Base-by-base conservation (phyloP, 2,797 vertebrate species). In the Odontamblyopus lacepedii region DNA sequence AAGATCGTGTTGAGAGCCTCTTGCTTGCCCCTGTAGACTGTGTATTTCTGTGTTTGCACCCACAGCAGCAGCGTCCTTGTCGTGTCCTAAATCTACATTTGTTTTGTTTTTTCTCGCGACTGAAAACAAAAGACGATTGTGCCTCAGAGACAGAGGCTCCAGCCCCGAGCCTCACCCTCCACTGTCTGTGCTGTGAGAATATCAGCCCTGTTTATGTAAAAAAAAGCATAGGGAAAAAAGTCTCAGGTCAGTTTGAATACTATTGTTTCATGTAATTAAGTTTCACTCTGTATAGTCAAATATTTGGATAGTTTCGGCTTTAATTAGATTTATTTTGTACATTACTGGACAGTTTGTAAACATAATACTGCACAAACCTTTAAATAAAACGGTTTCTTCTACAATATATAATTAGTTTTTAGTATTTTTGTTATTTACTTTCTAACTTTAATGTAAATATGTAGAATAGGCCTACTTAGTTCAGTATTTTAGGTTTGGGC, bases 31-130 rank as follows among this genome's bases (percentile, higher is more conserved):
- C 9, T 30, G 57, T 59, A 12, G 0, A 67, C 29, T 29, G 27
- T 55, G 30, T 32, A 18, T 32, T 55, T 6, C 19, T 63, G 19
- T 56, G 35, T 38, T 38, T 38, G 62, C 8, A 6, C 27, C 41
- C 44, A 2, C 63, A 64, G 19, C 35, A 64, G 38, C 63, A 44
- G 38, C 4, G 26, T 50, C 15, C 63, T 65, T 65, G 63, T 65
- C 63, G 13, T 50, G 63, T 44, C 63, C 63, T 65, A 65, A 44
- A 65, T 65, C 63, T 65, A 19, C 63, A 29, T 29, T 65, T 65
- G 23, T 50, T 65, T 26, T n/a, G 29, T 50, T 44, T 65, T 50
- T 26, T 13, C 44, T 9, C 23, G 50, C 13, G 1, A 65, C 41
- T 65, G 23, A 48, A 65, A 48, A 65, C 63, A 65, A 50, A 65